Percentiles rank a stretch among this genome's conserved stretches.
Conservation (phyloP, 2,797 vertebrate species). For the Pipistrellus nathusii region DNA sequence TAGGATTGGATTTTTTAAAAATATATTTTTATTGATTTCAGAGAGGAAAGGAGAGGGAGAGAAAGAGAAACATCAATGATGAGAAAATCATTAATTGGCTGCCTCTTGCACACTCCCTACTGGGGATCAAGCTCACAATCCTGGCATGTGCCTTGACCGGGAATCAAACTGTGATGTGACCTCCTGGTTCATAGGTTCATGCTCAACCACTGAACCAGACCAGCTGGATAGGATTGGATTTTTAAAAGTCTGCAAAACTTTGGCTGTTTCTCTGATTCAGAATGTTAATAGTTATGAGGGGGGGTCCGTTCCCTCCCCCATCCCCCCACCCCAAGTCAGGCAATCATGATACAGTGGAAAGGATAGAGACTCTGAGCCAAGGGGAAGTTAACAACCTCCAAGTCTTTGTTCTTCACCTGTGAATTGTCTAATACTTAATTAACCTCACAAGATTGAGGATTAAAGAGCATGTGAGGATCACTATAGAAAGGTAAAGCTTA, state of each 20-base stretch:
- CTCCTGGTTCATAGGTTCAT: too few species aligned
- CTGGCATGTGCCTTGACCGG: too few species aligned
- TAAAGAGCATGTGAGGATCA: slow-evolving; percentile 4
- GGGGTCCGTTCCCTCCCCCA: rapidly evolving
- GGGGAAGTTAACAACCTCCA: neutral
- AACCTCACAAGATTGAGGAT: neutral
- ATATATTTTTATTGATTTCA: too few species aligned
- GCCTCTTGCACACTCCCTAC: too few species aligned
- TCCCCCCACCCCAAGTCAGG: neutral
- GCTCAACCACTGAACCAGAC: too few species aligned
- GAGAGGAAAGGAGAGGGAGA: too few species aligned
- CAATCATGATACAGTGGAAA: neutral
- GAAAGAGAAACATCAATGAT: too few species aligned
- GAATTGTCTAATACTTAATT: slow-evolving; percentile 45
- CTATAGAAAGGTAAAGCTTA: slow-evolving; percentile 36
- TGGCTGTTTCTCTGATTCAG: slow-evolving; percentile 14
- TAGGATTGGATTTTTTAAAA: slow-evolving; percentile 35
- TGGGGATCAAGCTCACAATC: too few species aligned
- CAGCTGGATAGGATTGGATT: neutral
- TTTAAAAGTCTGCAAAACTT: slow-evolving; percentile 34
- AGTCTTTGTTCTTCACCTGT: slow-evolving; percentile 46
- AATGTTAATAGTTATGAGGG: neutral
- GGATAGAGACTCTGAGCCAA: neutral
- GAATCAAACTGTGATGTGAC: too few species aligned
- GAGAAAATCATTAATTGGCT: too few species aligned